Conservation (phyloP, 2,888 invertebrate genomes). For the Autographa gamma region DNA sequence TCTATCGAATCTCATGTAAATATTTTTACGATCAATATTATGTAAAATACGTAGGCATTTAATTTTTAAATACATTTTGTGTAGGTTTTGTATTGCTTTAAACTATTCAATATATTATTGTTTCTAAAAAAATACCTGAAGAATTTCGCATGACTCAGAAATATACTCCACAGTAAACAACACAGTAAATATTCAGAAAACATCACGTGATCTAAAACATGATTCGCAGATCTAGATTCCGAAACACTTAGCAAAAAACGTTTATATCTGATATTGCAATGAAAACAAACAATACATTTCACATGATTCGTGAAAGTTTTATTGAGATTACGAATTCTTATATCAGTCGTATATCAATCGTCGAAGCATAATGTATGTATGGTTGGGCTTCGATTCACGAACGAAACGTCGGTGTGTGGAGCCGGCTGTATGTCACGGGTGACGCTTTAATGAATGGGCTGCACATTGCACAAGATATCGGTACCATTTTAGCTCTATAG, state of each 20-base stretch:
- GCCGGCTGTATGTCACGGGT: slow-evolving; percentile 55
- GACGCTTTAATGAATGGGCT: slow-evolving; percentile 73
- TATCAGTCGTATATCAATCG: slow-evolving; percentile 50
- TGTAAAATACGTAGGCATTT: background rate
- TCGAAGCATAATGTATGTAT: slow-evolving; percentile 17
- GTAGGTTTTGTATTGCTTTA: background rate
- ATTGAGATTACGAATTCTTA: slow-evolving; percentile 54
- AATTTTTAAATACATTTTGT: background rate
- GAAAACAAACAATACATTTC: slow-evolving; percentile 55
- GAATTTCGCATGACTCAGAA: slow-evolving; percentile 42
- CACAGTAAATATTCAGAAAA: slow-evolving; percentile 43
- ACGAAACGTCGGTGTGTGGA: slow-evolving; percentile 45
- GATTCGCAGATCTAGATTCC: slow-evolving; percentile 40
- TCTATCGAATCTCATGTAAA: slow-evolving; percentile 1
- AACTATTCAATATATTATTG: slow-evolving; percentile 12
- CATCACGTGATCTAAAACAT: slow-evolving; percentile 41
- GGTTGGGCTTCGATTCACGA: slow-evolving; percentile 14
- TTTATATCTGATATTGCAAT: slow-evolving; percentile 54
- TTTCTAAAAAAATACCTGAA: slow-evolving; percentile 35
- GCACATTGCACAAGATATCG: slow-evolving; percentile 71
- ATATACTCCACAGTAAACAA: slow-evolving; percentile 25
- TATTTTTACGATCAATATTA: too few species aligned
- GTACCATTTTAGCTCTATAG: slow-evolving; percentile 70
- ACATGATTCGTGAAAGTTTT: slow-evolving; percentile 55
- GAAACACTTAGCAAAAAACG: slow-evolving; percentile 47